Conservation (phyloP, 2,888 invertebrate genomes). For the Drosophila leonis region DNA sequence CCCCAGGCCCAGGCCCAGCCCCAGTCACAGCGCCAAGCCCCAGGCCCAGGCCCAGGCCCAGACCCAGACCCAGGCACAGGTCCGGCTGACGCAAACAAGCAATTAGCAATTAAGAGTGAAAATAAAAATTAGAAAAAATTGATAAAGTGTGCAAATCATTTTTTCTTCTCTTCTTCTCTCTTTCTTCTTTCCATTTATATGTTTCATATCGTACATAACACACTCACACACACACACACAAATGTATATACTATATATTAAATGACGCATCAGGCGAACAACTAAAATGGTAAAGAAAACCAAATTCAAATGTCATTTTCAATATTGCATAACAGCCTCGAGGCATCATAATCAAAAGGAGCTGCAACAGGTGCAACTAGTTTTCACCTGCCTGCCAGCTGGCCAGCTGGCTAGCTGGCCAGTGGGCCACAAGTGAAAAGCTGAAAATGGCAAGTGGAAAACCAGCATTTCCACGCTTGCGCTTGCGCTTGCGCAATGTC, state of each 20-base stretch:
- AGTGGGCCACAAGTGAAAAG: conserved; percentile 38
- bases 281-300: not conserved
- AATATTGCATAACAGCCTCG: conserved; percentile 17
- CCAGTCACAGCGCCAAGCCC: conserved; percentile 1
- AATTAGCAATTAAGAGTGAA: conserved; percentile 76
- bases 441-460: conserved; percentile 27
- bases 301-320: conserved; percentile 38
- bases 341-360: conserved; percentile 3
- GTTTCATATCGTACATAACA: not conserved
- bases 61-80: conserved; percentile 15
- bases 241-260: not conserved
- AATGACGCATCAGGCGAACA: conserved; percentile 11
- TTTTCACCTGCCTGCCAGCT: conserved; percentile 28
- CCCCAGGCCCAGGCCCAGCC: not conserved
- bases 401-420: conserved; percentile 25
- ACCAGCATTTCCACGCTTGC: conserved; percentile 35
- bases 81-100: conserved; percentile 67
- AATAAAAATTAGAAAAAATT: conserved; percentile 32
- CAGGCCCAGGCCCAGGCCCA: not conserved
- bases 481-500: conserved; percentile 36
- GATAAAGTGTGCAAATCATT: conserved; percentile 32
- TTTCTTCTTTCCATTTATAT: not conserved
- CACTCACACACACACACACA: too few species aligned
- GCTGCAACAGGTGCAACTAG: conserved; percentile 27
- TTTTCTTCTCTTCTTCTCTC: conserved; percentile 9